Evolutionary conservation across 2,888 invertebrate species (phyloP), one percentile per base, ranked within the genome.

Genomic region (Parnassius orleans): DNA sequence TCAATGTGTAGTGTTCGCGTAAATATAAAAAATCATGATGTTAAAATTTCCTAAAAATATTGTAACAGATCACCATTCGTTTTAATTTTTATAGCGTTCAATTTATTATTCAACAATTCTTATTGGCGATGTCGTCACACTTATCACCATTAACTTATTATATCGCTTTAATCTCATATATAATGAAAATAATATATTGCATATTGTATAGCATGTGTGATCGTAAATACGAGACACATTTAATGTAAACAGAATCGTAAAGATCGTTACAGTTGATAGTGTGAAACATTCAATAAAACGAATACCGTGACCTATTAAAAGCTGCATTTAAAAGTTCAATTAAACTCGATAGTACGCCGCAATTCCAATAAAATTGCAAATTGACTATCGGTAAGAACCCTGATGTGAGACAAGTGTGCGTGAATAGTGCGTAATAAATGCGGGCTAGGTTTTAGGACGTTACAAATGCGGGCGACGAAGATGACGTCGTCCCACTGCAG

Each of bases 401-500:
- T 50, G 33, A 51, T 61, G 55, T 51, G 60, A 46, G 15, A 57
- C 50, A 42, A 51, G 55, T 9, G 54, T 19, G n/a, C 57, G 15
- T 11, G 59, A 61, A 53, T 46, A 51, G 56, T 61, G 54, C 19
- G 33, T 47, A 57, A 57, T 66, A 61, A 44, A 63, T 72, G 70
- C 68, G 69, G 66, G 69, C 60, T 54, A 64, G 65, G 63, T 61
- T 69, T 66, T 67, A 73, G 68, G 69, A 65, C 66, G 64, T 72
- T 66, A 72, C 80, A 76, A 78, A 90, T 90, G 89, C 86, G 90
- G 79, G 89, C 87, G 65, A 86, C 87, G 12, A 92, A 92, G 76
- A 93, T 92, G 89, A 87, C 92, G 72, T 92, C 92, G 69, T 87
- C 92, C 46, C 90, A 92, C 63, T 88, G 89, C 66, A 84, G 90